Base-by-base conservation (phyloP, 2,113 vertebrate species). In the Corythornis cristatus region DNA sequence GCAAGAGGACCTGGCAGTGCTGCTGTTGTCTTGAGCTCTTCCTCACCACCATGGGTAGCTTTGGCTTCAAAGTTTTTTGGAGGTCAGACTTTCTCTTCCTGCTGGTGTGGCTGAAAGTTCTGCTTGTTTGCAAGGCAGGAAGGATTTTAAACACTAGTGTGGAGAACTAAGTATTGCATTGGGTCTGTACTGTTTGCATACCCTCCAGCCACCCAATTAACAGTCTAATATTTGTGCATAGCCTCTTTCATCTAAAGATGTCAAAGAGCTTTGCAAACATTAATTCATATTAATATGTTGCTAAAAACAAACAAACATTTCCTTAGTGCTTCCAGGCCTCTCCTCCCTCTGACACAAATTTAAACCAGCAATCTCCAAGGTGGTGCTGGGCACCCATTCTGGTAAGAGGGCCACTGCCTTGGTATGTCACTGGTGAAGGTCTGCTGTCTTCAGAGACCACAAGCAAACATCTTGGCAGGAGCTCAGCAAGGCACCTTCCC, bases 161-260 rank as follows among this genome's bases (percentile, higher is more conserved):
- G 43, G 78, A 65, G 64, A 65, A 15, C 26, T 35, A 46, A 91
- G 18, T 14, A 23, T 67, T 48, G 43, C 25, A 6, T 29, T 70
- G 83, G 75, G 51, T 79, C 58, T 6, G 0, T 37, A 7, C 17
- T 46, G 54, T 58, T 74, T 91, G 79, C 51, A 56, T 71, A 35
- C 92, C 86, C 83, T 95, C 83, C 64, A 53, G 90, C 76, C 85
- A 37, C 79, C 26, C 79, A 94, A 81, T 93, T 95, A 96, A 17
- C 65, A 67, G 92, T 80, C 79, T 78, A 88, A 88, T 93, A 87
- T 71, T 19, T 88, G 90, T 64, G 80, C 3, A 2, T 5, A 58
- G 68, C 64, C 50, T 53, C 89, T 94, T 94, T 88, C 91, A 93
- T 93, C 89, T 95, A 12, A 83, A 89, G 79, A 91, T 53, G 79